Base-by-base conservation (phyloP, 1,140 invertebrate species). In the Monomorium pharaonis region DNA sequence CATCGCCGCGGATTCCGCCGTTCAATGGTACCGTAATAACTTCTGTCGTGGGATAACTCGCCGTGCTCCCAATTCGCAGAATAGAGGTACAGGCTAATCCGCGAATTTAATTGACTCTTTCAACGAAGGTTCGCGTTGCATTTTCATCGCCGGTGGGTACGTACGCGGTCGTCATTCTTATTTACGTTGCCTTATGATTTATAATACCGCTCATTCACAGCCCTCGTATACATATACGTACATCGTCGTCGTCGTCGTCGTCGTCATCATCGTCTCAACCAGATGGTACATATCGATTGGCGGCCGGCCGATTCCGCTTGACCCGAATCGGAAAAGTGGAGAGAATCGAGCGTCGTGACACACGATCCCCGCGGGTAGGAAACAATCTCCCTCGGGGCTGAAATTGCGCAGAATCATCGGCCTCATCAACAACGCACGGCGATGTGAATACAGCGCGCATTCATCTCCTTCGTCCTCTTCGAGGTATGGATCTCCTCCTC, bases 381-480 rank as follows among this genome's bases (percentile, higher is more conserved):
- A 75, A 58, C 37, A 47, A 65, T 30, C 18, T 58, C 80, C 80
- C 63, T 74, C 67, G 42, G 58, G 81, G 81, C 58, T 69, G 10
- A 58, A 87, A 86, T 65, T 58, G 12, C 12, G 47, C 60, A 83
- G 70, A 84, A 54, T 84, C 58, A 88, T 84, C 86, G 69, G n/a
- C 24, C n/a, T 49, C 69, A 67, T 47, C 30, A 12, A 54, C 27
- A 56, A 33, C 16, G n/a, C n/a, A n/a, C n/a, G n/a, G n/a, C n/a
- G n/a, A n/a, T 44, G 16, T n/a, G 24, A 44, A 37, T 33, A 51
- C 47, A 5, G 6, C 44, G 62, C 16, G 30, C 47, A 37, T 33
- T 49, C n/a, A 37, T 83, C 67, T 70, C 24, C 21, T 33, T 51
- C 47, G 14, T 44, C 74, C 27, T 24, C 44, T n/a, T n/a, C n/a